These are phyloP conservation scores for Nemopilema nomurai DNA, from an alignment of 30 jellyfish, hydroid and myxozoan species.

Conservation along the genomic window DNA sequence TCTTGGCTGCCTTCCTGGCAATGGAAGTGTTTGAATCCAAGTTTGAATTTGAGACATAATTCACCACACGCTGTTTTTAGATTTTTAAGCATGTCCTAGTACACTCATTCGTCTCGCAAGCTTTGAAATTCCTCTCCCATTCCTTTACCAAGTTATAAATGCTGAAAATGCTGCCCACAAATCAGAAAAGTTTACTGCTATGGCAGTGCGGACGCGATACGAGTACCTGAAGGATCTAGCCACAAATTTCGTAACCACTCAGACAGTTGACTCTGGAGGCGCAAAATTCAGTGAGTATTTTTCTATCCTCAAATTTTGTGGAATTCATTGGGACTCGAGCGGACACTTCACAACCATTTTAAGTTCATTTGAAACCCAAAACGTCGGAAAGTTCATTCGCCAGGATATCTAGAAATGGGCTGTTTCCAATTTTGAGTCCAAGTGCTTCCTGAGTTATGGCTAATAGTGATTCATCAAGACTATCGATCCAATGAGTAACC, in stretches of 20 bases:
- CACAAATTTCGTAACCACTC: conserved; percentile 77
- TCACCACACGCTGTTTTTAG: neutral
- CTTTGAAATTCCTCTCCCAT: neutral
- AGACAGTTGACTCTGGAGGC: conserved; percentile 82
- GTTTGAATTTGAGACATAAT: neutral
- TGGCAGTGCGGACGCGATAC: conserved; percentile 94
- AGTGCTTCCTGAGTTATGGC: too few species aligned
- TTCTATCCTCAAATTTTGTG: too few species aligned
- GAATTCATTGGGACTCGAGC: neutral
- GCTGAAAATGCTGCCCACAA: conserved; percentile 99
- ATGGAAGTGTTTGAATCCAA: too few species aligned
- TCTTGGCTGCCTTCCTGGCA: too few species aligned
- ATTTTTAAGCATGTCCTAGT: neutral
- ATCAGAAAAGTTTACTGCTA: conserved; percentile 89
- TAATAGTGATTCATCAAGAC: too few species aligned
- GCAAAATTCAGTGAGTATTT: conserved; percentile 87
- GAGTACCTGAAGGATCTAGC: conserved; percentile 89
- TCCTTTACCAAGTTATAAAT: conserved; percentile 65
- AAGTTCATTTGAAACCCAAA: too few species aligned
- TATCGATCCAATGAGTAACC: too few species aligned
- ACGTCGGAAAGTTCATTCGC: too few species aligned
- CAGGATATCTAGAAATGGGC: too few species aligned
- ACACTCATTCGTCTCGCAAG: neutral
- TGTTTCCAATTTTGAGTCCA: too few species aligned
- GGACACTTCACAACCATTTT: too few species aligned